These are phyloP conservation scores for Polylopha cassiicola DNA, from an alignment of 2,888 invertebrate genomes.

Conservation along the genomic window DNA sequence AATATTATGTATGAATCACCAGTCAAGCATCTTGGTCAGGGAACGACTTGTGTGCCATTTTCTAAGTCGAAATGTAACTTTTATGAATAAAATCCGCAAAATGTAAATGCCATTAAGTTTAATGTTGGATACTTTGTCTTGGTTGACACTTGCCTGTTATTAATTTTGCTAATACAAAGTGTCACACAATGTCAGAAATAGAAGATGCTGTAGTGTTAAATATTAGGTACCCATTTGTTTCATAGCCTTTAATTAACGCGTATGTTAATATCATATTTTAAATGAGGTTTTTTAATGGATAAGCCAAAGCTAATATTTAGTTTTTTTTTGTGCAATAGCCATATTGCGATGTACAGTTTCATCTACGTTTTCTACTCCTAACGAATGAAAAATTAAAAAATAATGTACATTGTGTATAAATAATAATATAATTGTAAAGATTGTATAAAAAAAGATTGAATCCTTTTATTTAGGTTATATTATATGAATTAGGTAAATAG, in stretches of 20 bases:
- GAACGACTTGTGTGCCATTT: constrained; percentile 51
- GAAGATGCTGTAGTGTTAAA: constrained; percentile 36
- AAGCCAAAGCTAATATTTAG: constrained; percentile 75
- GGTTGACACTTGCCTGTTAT: constrained; percentile 17
- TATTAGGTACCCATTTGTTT: constrained; percentile 20
- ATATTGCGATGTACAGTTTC: constrained; percentile 72
- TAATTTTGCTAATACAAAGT: constrained; percentile 2
- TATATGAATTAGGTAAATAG: constrained; percentile 41
- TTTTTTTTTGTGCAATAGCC: constrained; percentile 72
- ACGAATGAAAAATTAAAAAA: constrained; percentile 49
- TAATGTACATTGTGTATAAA: constrained; percentile 72
- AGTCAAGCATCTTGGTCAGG: constrained; percentile 27
- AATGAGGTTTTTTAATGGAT: constrained; percentile 60
- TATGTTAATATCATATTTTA: constrained; percentile 42
- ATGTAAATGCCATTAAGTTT: too few species aligned
- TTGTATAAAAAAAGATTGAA: constrained; percentile 54
- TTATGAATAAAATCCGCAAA: constrained; percentile 23
- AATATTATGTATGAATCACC: constrained; percentile 27
- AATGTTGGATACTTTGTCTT: too few species aligned
- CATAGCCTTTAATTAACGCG: constrained; percentile 26
- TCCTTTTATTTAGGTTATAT: constrained; percentile 41
- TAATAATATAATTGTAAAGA: constrained; percentile 53
- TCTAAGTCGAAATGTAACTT: constrained; percentile 25
- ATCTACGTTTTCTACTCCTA: constrained; percentile 52
- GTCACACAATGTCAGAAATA: constrained; percentile 35